phyloP scores from a whole-genome alignment of 2,113 vertebrate species.

The Eira barbara region DNA sequence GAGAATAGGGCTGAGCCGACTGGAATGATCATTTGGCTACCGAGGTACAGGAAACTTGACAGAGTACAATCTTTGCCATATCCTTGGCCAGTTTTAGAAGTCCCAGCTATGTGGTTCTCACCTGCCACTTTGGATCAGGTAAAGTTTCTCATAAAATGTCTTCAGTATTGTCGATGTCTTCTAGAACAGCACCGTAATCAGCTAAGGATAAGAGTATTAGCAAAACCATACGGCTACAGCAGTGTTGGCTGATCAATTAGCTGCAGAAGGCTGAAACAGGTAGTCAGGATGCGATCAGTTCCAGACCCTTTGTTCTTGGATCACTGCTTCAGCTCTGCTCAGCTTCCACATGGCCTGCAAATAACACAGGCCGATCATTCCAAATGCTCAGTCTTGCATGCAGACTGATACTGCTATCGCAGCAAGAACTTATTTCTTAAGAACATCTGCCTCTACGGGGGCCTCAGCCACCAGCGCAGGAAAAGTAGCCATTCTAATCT shows the following conservation, averaged over 20 bases:
- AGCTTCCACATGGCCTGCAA: neutral
- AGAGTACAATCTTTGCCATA: neutral
- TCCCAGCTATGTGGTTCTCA: neutral
- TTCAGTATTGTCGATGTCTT: neutral
- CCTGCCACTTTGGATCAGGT: neutral
- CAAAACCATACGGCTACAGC: neutral
- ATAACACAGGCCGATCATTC: neutral
- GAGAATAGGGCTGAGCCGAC: neutral
- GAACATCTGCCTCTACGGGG: neutral
- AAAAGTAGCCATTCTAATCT: neutral
- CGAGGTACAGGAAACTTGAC: neutral
- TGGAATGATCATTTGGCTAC: neutral
- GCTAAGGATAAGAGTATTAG: neutral
- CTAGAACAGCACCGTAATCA: neutral
- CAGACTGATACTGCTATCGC: neutral
- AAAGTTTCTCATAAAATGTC: neutral
- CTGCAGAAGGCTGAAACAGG: conserved; percentile 1
- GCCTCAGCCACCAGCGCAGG: neutral
- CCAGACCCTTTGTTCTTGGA: neutral
- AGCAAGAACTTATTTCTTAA: conserved; percentile 37
- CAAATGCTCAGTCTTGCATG: neutral
- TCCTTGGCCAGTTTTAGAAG: neutral
- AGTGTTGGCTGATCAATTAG: neutral
- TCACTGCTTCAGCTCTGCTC: conserved; percentile 41
- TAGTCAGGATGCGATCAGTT: neutral